Conservation (phyloP, 2,113 vertebrate species). For the Pangasianodon hypophthalmus region DNA sequence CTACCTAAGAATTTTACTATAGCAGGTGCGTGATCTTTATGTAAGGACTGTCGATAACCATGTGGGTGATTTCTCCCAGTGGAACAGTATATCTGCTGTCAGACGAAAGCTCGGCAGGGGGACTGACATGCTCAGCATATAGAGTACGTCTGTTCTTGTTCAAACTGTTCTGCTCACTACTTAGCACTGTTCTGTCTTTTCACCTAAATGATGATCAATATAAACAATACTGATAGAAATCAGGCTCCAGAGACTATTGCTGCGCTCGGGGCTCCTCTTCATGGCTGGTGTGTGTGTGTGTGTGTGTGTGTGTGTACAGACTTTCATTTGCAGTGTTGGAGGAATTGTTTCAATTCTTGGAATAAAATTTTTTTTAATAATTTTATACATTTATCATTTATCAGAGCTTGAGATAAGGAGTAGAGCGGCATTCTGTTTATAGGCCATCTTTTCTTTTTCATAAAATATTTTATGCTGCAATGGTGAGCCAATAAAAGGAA, state of each 20-base stretch:
- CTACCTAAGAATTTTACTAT: not conserved
- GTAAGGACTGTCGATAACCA: not conserved
- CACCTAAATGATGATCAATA: not conserved
- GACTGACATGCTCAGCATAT: not conserved
- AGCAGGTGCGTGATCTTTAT: not conserved
- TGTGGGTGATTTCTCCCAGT: not conserved
- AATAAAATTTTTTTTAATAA: no score
- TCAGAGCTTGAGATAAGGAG: not conserved
- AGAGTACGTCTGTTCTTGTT: not conserved
- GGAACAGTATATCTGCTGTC: not conserved
- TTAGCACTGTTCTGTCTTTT: not conserved
- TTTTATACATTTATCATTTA: not conserved
- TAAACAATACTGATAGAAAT: not conserved
- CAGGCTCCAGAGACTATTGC: not conserved
- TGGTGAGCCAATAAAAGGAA: not conserved
- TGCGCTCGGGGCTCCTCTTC: not conserved
- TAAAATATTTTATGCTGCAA: not conserved
- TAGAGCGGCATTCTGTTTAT: not conserved
- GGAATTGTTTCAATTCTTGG: no score
- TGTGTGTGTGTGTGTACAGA: not conserved
- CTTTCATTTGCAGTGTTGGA: no score
- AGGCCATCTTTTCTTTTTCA: not conserved
- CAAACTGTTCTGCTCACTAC: not conserved
- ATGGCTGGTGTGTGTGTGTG: not conserved
- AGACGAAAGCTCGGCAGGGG: not conserved